Percentiles rank a stretch among this genome's conserved stretches.
phyloP scores from a whole-genome alignment of 2,888 invertebrate genomes.

The Hyposoter dolosus region DNA sequence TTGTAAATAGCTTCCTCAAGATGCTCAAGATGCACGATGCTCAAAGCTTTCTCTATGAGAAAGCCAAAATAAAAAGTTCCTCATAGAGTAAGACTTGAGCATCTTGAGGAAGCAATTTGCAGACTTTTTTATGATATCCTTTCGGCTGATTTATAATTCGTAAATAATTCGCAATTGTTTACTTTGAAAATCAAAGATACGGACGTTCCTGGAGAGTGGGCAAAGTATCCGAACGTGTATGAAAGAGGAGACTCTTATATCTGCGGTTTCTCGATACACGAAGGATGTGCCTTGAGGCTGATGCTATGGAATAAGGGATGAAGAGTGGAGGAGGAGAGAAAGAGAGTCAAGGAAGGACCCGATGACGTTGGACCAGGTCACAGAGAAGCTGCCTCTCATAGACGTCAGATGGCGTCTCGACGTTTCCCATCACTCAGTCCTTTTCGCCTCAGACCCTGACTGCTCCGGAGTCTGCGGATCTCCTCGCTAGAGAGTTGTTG shows the following conservation, averaged over 20 bases:
- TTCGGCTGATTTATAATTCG: background rate
- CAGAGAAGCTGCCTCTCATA: constrained; percentile 68
- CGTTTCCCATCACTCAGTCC: constrained; percentile 63
- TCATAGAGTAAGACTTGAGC: too few species aligned
- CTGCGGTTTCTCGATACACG: constrained; percentile 12
- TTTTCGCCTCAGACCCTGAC: background rate
- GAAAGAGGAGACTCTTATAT: constrained; percentile 62
- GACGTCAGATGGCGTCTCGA: constrained; percentile 65
- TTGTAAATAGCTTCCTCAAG: too few species aligned
- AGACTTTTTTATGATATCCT: background rate
- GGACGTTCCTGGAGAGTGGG: constrained; percentile 36
- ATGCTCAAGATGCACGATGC: too few species aligned
- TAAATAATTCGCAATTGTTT: background rate
- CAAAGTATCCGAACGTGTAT: constrained; percentile 75
- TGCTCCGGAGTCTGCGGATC: constrained; percentile 17
- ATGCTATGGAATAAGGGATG: constrained; percentile 65
- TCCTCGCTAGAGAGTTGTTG: constrained; percentile 51
- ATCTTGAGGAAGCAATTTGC: too few species aligned
- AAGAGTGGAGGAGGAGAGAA: background rate
- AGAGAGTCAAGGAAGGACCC: constrained; percentile 7
- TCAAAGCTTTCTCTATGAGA: too few species aligned
- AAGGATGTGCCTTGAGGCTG: constrained; percentile 59
- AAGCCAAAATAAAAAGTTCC: too few species aligned
- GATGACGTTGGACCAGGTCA: constrained; percentile 64
- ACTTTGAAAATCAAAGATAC: background rate